Base-by-base conservation (phyloP, 2,113 vertebrate species). In the Centropus bengalensis region DNA sequence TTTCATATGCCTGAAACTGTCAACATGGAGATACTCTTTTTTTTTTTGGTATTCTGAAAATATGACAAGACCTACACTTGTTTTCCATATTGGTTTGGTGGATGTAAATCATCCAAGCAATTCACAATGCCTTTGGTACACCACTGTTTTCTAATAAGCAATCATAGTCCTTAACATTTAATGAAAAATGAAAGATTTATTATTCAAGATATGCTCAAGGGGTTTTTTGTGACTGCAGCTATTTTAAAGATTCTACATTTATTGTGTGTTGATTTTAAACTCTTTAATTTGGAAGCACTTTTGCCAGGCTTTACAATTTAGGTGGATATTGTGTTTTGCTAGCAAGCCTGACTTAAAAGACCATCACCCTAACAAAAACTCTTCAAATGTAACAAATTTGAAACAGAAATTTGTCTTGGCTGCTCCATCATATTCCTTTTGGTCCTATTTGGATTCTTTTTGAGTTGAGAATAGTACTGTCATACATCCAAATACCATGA, bases 401-500 rank as follows among this genome's bases (percentile, higher is more conserved):
- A 91, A 88, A 68, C 45, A 67, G 54, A 74, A 26, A 66, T 92
- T 90, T 92, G 21, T 75, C 40, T 94, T 95, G 81, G 76, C 85
- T 91, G 23, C 44, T 90, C 20, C 22, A 45, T 59, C 27, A 36
- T 77, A 83, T 75, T 85, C 28, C 71, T n/a, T 90, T 93, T 88
- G 54, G 36, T 64, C 36, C 17, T 88, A 68, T 91, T 96, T 96
- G 79, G 76, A 91, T 89, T 80, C 27, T 79, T 89, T 91, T 94
- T 44, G 74, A 77, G 40, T 78, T 70, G 67, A 89, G 70, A 82
- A 89, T 92, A 93, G 40, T 45, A 33, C 44, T 94, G 89, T 92
- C 62, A 85, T 76, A 36, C 27, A 80, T 94, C 91, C 84, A 94
- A 95, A 89, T 49, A 68, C 36, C 42, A 38, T 62, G 36, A 76